phyloP scores from a whole-genome alignment of 1,140 invertebrate genomes.

The Panulirus ornatus region DNA sequence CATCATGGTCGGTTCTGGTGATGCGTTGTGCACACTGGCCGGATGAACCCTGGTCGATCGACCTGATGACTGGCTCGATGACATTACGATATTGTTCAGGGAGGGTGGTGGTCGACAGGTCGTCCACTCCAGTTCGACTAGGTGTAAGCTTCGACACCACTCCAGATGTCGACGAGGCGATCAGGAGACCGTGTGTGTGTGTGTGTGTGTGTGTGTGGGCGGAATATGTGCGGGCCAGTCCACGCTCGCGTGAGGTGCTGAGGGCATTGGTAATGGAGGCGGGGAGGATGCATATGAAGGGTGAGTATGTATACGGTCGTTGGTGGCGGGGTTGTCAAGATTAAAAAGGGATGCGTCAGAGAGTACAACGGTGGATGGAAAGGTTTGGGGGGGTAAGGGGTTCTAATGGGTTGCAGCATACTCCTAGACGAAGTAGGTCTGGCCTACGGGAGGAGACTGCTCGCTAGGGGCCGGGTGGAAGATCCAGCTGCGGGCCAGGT shows the following conservation, averaged over 20 bases:
- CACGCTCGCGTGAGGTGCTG: not conserved
- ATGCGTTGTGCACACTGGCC: not conserved
- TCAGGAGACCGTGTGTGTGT: slow-evolving; percentile 31
- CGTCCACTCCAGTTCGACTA: slow-evolving; percentile 15
- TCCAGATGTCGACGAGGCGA: slow-evolving; percentile 21
- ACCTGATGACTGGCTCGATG: slow-evolving; percentile 2
- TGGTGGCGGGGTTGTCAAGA: not conserved
- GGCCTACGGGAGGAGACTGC: slow-evolving; percentile 47
- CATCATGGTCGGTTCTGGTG: too few relatives aligned
- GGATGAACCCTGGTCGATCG: not conserved
- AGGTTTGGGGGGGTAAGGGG: not conserved
- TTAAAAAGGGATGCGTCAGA: too few relatives aligned
- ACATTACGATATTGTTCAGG: not conserved
- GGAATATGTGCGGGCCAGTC: slow-evolving; percentile 58
- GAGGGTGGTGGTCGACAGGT: slow-evolving; percentile 48
- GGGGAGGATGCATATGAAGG: slow-evolving; percentile 29
- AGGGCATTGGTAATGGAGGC: not conserved
- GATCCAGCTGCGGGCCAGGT: slow-evolving; percentile 67
- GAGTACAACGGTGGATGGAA: not conserved
- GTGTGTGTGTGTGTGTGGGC: too few relatives aligned
- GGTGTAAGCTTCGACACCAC: slow-evolving; percentile 22
- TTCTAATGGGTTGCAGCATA: not conserved
- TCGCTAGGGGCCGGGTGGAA: slow-evolving; percentile 60
- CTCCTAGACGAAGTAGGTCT: slow-evolving; percentile 66
- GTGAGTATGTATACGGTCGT: not conserved